Evolutionary conservation across 2,113 vertebrate genomes (phyloP), one percentile per base, ranked within the genome.

Genomic region (Nestor notabilis): DNA sequence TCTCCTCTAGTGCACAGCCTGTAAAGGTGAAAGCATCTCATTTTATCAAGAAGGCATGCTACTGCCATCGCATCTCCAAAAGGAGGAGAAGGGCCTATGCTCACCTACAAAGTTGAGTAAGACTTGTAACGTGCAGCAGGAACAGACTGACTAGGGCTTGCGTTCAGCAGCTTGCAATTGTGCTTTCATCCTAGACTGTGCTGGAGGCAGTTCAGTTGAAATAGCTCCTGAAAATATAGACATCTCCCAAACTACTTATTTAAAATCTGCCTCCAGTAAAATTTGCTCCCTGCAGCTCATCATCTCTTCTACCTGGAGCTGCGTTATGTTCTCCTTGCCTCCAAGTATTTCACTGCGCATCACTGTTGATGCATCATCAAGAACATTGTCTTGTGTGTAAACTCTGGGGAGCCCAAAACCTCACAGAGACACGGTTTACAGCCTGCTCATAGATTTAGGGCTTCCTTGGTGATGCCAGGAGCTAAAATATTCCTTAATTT

Each of bases 241-340:
- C 31, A 41, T 96, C 77, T 97, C 91, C 89, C 93, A 91, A 31
- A 96, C 89, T 93, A 79, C 94, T 93, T 89, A 89, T 96, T 97
- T 79, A 68, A 97, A 94, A 96, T 65, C 74, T 94, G 89, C 94
- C 94, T 97, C 87, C 89, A 89, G 91, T 95, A 93, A 96, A 96
- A 97, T 96, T 82, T 87, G 47, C 56, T 89, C 74, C 78, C 87
- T 52, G 83, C 82, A 94, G 93, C 87, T 95, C 61, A 64, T 93
- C 86, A 31, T 47, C 43, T 78, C 60, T 84, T 81, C 89, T 87
- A 1, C 83, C 39, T 75, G 65, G 89, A 93, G 83, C 53, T 72
- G 83, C 5, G 1, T 87, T 39, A 16, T 0, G 2, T 84, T 46
- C 74, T 91, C 39, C 70, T 72, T 41, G 47, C 89, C 81, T 86